phyloP scores from a whole-genome alignment of 1,140 invertebrate genomes.

The Lasaia peninsularis region DNA sequence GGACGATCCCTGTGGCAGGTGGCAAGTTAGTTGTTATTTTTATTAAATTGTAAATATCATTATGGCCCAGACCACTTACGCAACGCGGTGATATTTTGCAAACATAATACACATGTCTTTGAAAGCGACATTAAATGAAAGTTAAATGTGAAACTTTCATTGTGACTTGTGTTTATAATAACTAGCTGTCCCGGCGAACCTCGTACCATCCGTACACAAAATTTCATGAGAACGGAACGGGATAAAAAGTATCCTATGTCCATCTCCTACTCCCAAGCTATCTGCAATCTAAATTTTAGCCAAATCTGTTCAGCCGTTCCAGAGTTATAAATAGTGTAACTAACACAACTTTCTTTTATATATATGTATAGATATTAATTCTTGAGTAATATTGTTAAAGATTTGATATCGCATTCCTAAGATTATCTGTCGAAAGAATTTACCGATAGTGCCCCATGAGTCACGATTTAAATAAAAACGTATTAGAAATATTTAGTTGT shows the following conservation, averaged over 20 bases:
- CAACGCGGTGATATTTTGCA: slow-evolving; percentile 21
- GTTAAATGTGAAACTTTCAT: slow-evolving; percentile 9
- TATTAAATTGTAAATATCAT: slow-evolving; percentile 18
- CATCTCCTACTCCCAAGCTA: too few relatives aligned
- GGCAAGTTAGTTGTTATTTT: too few relatives aligned
- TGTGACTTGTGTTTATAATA: slow-evolving; percentile 1
- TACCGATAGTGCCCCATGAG: slow-evolving; percentile 4
- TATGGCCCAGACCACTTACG: slow-evolving; percentile 14
- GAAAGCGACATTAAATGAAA: slow-evolving; percentile 19
- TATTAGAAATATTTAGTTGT: not conserved
- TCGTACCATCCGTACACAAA: not conserved
- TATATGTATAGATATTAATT: too few relatives aligned
- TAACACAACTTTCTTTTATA: too few relatives aligned
- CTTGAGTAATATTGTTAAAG: slow-evolving; percentile 10
- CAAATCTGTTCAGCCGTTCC: too few relatives aligned
- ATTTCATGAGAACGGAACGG: not conserved
- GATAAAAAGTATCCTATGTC: too few relatives aligned
- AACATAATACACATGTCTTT: slow-evolving; percentile 16
- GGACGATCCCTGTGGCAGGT: too few relatives aligned
- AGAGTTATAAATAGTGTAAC: too few relatives aligned
- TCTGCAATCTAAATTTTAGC: too few relatives aligned
- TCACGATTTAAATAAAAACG: not conserved
- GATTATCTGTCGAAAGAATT: not conserved
- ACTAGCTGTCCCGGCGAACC: too few relatives aligned
- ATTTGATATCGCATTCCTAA: slow-evolving; percentile 4